phyloP scores from a whole-genome alignment of 1,140 invertebrate genomes.

The Nephotettix cincticeps region DNA sequence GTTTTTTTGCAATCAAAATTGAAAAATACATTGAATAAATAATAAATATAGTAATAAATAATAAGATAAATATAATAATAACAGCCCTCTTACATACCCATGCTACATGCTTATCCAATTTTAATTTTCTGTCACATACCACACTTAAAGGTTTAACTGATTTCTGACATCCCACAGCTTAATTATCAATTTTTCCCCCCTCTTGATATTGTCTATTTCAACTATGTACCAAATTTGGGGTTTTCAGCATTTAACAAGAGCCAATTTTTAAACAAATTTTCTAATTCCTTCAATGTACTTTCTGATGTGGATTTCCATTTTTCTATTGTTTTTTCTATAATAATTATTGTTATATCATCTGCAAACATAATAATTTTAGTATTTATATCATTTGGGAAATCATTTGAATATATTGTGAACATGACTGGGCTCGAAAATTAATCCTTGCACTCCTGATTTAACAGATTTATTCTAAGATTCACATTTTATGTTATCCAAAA shows the following conservation, averaged over 20 bases:
- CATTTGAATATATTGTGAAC: neutral
- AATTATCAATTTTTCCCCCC: neutral
- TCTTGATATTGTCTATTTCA: neutral
- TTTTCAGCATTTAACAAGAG: neutral
- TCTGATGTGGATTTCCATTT: neutral
- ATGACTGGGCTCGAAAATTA: neutral
- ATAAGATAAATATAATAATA: neutral
- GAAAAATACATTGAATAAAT: no score
- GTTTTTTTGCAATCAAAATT: no score
- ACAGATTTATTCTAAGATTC: neutral
- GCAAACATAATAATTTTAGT: constrained; percentile 1
- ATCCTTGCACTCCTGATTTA: neutral
- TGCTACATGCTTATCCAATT: neutral
- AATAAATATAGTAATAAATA: no score
- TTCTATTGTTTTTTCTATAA: neutral
- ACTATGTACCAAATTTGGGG: neutral
- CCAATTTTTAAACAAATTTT: neutral
- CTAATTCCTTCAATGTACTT: neutral
- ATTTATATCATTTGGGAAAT: neutral
- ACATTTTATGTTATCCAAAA: neutral
- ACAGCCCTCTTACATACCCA: constrained; percentile 4
- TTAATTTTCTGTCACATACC: neutral
- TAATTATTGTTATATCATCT: neutral
- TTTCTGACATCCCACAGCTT: neutral
- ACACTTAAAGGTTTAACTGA: neutral